Evolutionary conservation across 2,888 invertebrate genomes (phyloP).

Genomic region (Andrena haemorrhoa): DNA sequence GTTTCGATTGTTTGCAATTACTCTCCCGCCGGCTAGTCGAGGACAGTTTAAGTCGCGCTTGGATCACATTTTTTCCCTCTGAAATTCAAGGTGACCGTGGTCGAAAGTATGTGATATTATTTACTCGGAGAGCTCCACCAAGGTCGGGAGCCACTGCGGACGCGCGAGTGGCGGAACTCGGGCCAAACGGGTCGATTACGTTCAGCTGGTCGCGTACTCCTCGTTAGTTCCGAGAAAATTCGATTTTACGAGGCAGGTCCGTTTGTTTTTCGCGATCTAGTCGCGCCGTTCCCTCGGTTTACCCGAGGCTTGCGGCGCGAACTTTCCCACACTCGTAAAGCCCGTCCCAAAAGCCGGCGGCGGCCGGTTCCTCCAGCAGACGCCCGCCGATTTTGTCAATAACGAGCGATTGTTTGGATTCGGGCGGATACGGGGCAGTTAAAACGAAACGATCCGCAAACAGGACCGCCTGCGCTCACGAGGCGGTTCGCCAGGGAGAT

Average conservation of each 20-base stretch:
- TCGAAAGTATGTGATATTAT: not conserved
- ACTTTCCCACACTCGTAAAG: slow-evolving; percentile 70
- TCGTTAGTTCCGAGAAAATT: slow-evolving; percentile 53
- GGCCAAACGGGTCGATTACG: not conserved
- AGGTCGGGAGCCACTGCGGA: too few relatives aligned
- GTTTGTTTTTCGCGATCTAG: slow-evolving; percentile 55
- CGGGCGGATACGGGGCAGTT: slow-evolving; percentile 60
- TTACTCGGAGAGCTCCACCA: not conserved
- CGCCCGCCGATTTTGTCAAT: slow-evolving; percentile 66
- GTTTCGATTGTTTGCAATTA: not conserved
- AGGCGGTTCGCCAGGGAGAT: slow-evolving; percentile 20
- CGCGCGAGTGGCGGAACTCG: too few relatives aligned
- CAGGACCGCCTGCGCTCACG: slow-evolving; percentile 55
- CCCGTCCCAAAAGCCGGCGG: slow-evolving; percentile 54
- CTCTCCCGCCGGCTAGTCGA: not conserved
- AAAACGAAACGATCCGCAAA: slow-evolving; percentile 65
- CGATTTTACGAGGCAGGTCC: slow-evolving; percentile 29
- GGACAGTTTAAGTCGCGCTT: not conserved
- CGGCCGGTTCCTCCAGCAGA: slow-evolving; percentile 37
- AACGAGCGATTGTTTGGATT: slow-evolving; percentile 66
- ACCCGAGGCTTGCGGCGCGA: slow-evolving; percentile 28
- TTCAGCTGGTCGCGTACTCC: not conserved
- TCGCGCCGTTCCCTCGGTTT: slow-evolving; percentile 21
- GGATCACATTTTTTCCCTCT: not conserved
- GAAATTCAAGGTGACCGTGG: not conserved